Conservation (phyloP, 1,140 invertebrate genomes). For the Calycopis cecrops region DNA sequence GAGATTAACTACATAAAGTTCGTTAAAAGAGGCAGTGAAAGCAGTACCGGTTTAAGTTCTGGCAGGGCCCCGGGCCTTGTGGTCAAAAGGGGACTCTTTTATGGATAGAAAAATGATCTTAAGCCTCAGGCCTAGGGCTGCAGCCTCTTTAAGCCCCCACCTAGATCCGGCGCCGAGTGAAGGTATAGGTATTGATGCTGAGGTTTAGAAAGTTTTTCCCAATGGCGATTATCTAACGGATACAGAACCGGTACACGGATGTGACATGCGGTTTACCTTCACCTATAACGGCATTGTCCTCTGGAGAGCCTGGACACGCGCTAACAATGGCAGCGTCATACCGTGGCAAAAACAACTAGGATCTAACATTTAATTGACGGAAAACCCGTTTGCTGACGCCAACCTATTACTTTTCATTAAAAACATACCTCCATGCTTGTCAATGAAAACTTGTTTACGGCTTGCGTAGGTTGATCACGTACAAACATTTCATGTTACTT, state of each 20-base stretch:
- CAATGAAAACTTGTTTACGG: too few relatives aligned
- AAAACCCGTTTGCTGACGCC: constrained; percentile 38
- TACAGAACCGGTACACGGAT: constrained; percentile 32
- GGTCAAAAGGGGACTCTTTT: too few relatives aligned
- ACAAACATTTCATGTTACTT: too few relatives aligned
- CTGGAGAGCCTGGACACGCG: constrained; percentile 26
- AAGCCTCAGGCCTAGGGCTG: too few relatives aligned
- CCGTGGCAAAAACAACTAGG: constrained; percentile 38
- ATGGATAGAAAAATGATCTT: too few relatives aligned
- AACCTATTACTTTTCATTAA: constrained; percentile 40
- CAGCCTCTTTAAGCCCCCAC: too few relatives aligned
- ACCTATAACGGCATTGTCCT: constrained; percentile 35
- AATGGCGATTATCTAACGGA: constrained; percentile 25
- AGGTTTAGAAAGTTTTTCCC: neutral
- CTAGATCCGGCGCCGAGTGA: too few relatives aligned
- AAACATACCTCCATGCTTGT: constrained; percentile 28
- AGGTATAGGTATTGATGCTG: too few relatives aligned
- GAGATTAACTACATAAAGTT: neutral
- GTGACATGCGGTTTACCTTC: constrained; percentile 33
- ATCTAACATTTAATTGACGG: constrained; percentile 37
- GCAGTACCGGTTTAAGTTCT: too few relatives aligned
- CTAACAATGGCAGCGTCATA: constrained; percentile 33
- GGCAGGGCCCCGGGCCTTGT: too few relatives aligned
- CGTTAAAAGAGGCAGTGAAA: neutral
- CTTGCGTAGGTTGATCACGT: too few relatives aligned